Conservation (phyloP, 1,140 invertebrate genomes). For the Mercenaria mercenaria region DNA sequence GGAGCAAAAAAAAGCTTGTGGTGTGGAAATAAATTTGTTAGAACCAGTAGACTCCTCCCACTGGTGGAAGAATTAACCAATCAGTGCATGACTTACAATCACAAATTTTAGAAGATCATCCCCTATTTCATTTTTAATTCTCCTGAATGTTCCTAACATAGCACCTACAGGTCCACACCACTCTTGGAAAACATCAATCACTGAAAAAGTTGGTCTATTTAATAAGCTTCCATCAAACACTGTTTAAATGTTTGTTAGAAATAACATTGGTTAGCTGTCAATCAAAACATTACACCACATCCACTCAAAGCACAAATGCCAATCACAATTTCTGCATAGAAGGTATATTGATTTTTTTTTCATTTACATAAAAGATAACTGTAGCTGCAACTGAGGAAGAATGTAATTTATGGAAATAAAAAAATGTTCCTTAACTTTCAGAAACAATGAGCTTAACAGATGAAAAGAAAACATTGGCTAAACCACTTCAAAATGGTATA, state of each 20-base stretch:
- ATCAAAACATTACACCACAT: neutral
- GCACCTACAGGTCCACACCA: slow-evolving; percentile 96
- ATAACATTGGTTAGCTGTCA: neutral
- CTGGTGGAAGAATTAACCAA: neutral
- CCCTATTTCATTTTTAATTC: slow-evolving; percentile 95
- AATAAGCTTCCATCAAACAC: neutral
- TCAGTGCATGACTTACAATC: slow-evolving; percentile 88
- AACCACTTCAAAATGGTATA: too few species aligned
- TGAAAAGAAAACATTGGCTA: too few species aligned
- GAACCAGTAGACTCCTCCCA: neutral
- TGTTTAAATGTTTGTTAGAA: too few species aligned
- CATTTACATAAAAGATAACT: too few species aligned
- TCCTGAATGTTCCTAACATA: slow-evolving; percentile 94
- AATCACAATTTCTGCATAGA: neutral
- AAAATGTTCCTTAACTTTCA: too few species aligned
- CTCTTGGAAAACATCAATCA: slow-evolving; percentile 91
- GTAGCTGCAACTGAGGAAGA: too few species aligned
- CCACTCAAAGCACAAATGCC: neutral
- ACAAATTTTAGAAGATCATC: slow-evolving; percentile 93
- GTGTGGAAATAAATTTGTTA: slow-evolving; percentile 7
- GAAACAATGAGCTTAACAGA: too few species aligned
- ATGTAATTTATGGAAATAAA: too few species aligned
- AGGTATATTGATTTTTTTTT: too few species aligned
- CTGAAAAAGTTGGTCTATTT: slow-evolving; percentile 46
- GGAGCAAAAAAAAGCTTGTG: neutral